Percentiles rank a stretch among this genome's conserved stretches.
Evolutionary conservation across 2,797 vertebrate species (phyloP).

Genomic region (Synanceia verrucosa): DNA sequence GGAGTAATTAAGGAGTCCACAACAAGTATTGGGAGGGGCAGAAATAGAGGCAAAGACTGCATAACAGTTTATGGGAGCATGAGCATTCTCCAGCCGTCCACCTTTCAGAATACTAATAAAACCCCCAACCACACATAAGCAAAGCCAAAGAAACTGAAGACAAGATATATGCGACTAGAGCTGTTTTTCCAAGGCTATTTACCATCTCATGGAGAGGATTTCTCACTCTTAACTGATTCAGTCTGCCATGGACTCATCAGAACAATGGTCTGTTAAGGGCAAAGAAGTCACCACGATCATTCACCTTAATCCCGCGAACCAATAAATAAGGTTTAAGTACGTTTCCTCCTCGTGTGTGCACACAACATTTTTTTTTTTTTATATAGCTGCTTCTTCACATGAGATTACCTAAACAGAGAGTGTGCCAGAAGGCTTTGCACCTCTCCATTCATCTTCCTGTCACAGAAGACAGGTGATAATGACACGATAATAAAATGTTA

Average conservation of each 20-base stretch:
- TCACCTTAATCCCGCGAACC: neutral
- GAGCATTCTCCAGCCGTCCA: conserved; percentile 20
- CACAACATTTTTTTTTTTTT: neutral
- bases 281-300: conserved; percentile 21
- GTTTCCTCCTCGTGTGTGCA: neutral
- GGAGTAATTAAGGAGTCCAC: conserved; percentile 34
- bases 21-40: neutral
- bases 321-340: conserved; percentile 18
- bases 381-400: neutral
- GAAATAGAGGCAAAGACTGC: neutral
- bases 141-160: neutral
- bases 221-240: conserved; percentile 21
- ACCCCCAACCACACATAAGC: neutral
- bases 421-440: neutral
- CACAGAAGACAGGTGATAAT: conserved; percentile 3
- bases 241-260: conserved; percentile 4
- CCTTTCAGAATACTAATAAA: conserved; percentile 56
- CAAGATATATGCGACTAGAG: conserved; percentile 39
- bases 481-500: neutral
- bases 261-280: conserved; percentile 23
- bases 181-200: conserved; percentile 47
- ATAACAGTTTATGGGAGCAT: conserved; percentile 15
- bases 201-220: conserved; percentile 9
- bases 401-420: neutral
- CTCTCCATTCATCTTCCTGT: neutral